Conservation (phyloP, 2,797 vertebrate species). For the Lutjanus campechanus region DNA sequence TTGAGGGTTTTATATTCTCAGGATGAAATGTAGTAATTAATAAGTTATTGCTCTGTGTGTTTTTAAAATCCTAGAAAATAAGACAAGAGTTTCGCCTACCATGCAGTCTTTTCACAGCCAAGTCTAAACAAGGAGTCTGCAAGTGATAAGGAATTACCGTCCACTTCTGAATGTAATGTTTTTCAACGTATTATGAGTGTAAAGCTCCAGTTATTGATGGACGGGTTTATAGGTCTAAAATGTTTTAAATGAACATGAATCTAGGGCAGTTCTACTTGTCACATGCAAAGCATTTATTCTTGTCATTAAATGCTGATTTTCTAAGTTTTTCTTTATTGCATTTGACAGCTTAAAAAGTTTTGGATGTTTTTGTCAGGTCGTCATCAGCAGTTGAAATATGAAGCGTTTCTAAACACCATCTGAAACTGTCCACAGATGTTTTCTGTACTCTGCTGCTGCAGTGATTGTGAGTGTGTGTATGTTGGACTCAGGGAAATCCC, state of each 20-base stretch:
- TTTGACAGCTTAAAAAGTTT: not conserved
- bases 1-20: constrained; percentile 29
- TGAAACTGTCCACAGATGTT: not conserved
- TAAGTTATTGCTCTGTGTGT: not conserved
- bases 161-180: constrained; percentile 47
- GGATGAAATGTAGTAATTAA: constrained; percentile 19
- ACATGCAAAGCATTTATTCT: not conserved
- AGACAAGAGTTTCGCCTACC: not conserved
- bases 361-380: too few relatives aligned
- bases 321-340: not conserved
- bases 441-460: constrained; percentile 15
- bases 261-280: not conserved
- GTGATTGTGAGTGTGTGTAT: not conserved
- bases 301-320: not conserved
- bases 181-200: not conserved
- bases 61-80: not conserved
- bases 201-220: constrained; percentile 3
- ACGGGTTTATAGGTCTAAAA: constrained; percentile 17
- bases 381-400: not conserved
- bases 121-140: not conserved
- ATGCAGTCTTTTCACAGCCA: not conserved
- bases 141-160: constrained; percentile 20
- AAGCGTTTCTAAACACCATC: not conserved
- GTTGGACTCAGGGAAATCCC: constrained; percentile 71
- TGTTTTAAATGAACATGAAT: not conserved